Base-by-base conservation (phyloP, 2,888 invertebrate genomes). In the Stenoptilia bipunctidactyla region DNA sequence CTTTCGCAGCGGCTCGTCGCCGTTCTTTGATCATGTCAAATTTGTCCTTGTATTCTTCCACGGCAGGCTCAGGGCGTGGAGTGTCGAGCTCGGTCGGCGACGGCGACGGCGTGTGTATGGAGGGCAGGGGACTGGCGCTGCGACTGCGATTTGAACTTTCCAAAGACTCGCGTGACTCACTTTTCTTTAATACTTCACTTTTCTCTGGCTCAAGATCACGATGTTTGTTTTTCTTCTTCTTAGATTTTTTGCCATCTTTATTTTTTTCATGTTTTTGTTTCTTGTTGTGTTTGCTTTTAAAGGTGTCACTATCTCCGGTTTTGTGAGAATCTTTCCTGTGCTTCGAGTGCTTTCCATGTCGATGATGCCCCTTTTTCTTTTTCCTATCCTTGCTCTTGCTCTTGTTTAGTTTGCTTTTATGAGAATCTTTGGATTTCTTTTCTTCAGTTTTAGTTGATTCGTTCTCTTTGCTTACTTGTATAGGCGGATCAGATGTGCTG, bases 11-110 rank as follows among this genome's bases (percentile, higher is more conserved):
- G 53, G 88, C 69, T 58, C 85, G 79, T 53, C 88, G 58, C 48
- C 90, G 66, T 66, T 88, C 86, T 65, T 90, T 85, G 44, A 86
- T 85, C 58, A 87, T 79, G 52, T 88, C 88, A 55, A 86, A 88
- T 58, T 88, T 88, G 52, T 88, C 88, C 58, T 85, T 85, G 36
- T 69, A 66, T 44, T 82, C 82, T 42, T 83, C 73, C 2, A 12
- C 6, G 5, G 75, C 61, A 6, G 30, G 42, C 37, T 45, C 10
- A 4, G 34, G 45, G 35, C 46, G 46, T 2, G 46, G 41, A 10
- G 52, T 52, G 6, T 66, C 61, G 1, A 65, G 48, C 42, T 64
- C 71, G 3, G 68, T 60, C 1, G 75, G 77, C n/a, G 76, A 69
- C 1, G 80, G 80, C 1, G 75, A 58, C 0, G 69, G 76, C 1